Percentiles rank a stretch among this genome's conserved stretches.
These are phyloP conservation scores for Bilobella aurantiaca DNA, from an alignment of 1,140 invertebrate species.

Conservation along the genomic window DNA sequence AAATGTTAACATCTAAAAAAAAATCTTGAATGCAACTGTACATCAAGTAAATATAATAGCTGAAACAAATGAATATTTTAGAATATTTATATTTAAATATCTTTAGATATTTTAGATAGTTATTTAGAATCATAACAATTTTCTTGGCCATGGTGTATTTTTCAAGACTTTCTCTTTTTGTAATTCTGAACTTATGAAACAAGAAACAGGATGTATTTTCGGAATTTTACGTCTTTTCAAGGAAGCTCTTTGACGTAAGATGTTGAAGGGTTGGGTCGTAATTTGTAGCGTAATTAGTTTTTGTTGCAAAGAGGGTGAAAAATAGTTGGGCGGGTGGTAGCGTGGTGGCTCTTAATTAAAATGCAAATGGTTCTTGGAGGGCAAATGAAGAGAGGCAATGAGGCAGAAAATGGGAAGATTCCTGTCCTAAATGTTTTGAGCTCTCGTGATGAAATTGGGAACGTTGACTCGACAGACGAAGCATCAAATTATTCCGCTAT, in stretches of 20 bases:
- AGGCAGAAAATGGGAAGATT: background rate
- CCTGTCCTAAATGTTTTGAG: background rate
- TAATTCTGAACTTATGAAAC: no score
- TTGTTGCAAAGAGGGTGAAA: background rate
- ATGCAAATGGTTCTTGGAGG: slow-evolving; percentile 26
- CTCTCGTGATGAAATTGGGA: background rate
- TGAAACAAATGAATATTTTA: no score
- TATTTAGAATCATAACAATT: no score
- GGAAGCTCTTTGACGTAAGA: background rate
- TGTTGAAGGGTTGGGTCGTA: background rate
- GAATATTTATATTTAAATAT: no score
- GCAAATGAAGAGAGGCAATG: slow-evolving; percentile 10
- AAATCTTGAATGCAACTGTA: no score
- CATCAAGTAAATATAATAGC: no score
- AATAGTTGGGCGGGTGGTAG: slow-evolving; percentile 9
- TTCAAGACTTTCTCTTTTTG: no score
- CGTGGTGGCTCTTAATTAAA: slow-evolving; percentile 23
- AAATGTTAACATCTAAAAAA: no score
- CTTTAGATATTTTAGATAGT: no score
- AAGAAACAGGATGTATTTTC: no score
- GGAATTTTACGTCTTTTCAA: background rate
- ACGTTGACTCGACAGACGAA: background rate
- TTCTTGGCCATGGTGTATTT: no score
- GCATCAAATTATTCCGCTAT: background rate
- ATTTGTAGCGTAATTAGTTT: background rate